Conservation (phyloP, 2,797 vertebrate genomes). For the Australoheros facetus region DNA sequence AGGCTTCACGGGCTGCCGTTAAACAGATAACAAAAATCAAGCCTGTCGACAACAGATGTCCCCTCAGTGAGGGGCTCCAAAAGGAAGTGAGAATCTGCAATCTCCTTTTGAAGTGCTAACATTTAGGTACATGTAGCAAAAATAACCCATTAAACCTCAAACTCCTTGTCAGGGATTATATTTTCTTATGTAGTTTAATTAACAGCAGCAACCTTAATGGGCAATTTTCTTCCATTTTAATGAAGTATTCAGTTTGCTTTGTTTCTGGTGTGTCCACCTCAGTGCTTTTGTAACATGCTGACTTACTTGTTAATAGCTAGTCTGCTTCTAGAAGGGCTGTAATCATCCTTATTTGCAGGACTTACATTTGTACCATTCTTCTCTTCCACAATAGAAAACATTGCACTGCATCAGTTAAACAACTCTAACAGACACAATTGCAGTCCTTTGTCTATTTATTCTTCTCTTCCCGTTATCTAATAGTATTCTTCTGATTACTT, state of each 20-base stretch:
- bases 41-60: slow-evolving; percentile 67
- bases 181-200: slow-evolving; percentile 24
- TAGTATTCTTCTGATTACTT: slow-evolving; percentile 47
- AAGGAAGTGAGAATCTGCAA: slow-evolving; percentile 34
- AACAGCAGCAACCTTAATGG: background rate
- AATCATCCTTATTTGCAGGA: background rate
- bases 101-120: slow-evolving; percentile 3
- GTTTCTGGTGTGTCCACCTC: slow-evolving; percentile 47
- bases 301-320: background rate
- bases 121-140: slow-evolving; percentile 17
- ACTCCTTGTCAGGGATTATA: slow-evolving; percentile 19
- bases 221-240: slow-evolving; percentile 28
- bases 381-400: background rate
- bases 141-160: background rate
- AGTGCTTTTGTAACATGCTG: background rate
- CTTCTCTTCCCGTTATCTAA: slow-evolving; percentile 35
- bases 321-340: background rate
- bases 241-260: slow-evolving; percentile 47
- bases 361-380: background rate
- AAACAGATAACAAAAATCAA: slow-evolving; percentile 30
- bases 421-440: slow-evolving; percentile 31
- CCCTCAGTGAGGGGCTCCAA: slow-evolving; percentile 21
- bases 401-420: slow-evolving; percentile 47
- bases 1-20: slow-evolving; percentile 9
- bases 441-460: slow-evolving; percentile 30